Conservation (phyloP, 2,888 invertebrate species). For the Crepidodera aurea region DNA sequence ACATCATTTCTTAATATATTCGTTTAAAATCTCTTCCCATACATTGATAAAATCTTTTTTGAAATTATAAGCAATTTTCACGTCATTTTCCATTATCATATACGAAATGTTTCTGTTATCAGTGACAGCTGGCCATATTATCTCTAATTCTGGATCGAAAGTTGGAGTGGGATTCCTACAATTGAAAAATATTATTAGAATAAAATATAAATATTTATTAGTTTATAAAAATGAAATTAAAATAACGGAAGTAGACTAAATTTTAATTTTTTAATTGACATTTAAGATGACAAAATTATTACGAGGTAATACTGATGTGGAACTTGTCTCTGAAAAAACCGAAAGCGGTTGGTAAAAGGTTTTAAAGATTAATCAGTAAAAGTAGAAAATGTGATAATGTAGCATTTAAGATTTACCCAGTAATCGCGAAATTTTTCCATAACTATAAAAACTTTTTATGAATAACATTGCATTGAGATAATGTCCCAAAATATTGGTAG, state of each 20-base stretch:
- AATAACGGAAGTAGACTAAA: too few relatives aligned
- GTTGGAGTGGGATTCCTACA: conserved; percentile 33
- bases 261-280: too few relatives aligned
- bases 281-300: too few relatives aligned
- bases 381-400: too few relatives aligned
- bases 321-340: too few relatives aligned
- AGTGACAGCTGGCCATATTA: conserved; percentile 25
- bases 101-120: conserved; percentile 13
- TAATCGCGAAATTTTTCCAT: conserved; percentile 28
- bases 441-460: conserved; percentile 2
- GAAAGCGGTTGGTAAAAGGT: too few relatives aligned
- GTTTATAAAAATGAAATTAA: too few relatives aligned
- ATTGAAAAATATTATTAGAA: conserved; percentile 3
- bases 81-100: conserved; percentile 17
- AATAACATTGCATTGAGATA: conserved; percentile 3
- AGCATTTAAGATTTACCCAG: too few relatives aligned
- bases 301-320: too few relatives aligned
- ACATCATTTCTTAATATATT: conserved; percentile 6
- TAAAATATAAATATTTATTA: too few relatives aligned
- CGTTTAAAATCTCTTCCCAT: conserved; percentile 22
- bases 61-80: conserved; percentile 21
- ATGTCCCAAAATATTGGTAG: neutral
- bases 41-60: conserved; percentile 23
- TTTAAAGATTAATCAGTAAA: too few relatives aligned
- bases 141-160: conserved; percentile 14